Base-by-base conservation (phyloP, 2,888 invertebrate genomes). In the Ophioninae sp. region DNA sequence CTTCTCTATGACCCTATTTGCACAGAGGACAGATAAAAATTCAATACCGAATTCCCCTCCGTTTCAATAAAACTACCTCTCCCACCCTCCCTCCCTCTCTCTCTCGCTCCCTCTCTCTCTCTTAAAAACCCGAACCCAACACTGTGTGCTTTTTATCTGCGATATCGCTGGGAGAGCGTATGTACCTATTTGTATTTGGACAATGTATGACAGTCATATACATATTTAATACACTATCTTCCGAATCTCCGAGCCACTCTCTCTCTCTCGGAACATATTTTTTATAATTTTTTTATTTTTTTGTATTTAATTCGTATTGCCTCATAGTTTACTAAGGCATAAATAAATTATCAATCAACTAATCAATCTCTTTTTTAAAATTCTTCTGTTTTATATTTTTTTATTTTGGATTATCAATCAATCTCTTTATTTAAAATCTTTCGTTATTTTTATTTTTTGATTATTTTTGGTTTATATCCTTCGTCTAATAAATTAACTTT, bases 21-120 rank as follows among this genome's bases (percentile, higher is more conserved):
- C 88, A 89, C 88, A 89, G 85, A 87, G 88, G 87, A 86, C 79
- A 87, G 86, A 92, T 92, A 91, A 91, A 92, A 92, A 92, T 92
- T 91, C 91, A 90, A 88, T 86, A 89, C 85, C 85, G 81, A 72
- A 64, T 79, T 72, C 37, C 62, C 74, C 78, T 59, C 50, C 82
- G 80, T 76, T 84, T 87, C 89, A 88, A 91, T 89, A 91, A 91
- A 84, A 85, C 85, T 83, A 30, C 67, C 50, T 17, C 37, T 2
- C 72, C n/a, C 6, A 68, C 65, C 7, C 50, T 62, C 39, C 37
- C 65, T n/a, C n/a, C 20, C 65, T 41, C 64, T n/a, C 64, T 64
- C 64, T 39, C 64, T 67, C 70, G 74, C 67, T 68, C 74, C 30
- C 39, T 8, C 65, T 57, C 57, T 61, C 59, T 7, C 61, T 1